Conservation (phyloP, 1,140 invertebrate species). For the Odontomachus brunneus region DNA sequence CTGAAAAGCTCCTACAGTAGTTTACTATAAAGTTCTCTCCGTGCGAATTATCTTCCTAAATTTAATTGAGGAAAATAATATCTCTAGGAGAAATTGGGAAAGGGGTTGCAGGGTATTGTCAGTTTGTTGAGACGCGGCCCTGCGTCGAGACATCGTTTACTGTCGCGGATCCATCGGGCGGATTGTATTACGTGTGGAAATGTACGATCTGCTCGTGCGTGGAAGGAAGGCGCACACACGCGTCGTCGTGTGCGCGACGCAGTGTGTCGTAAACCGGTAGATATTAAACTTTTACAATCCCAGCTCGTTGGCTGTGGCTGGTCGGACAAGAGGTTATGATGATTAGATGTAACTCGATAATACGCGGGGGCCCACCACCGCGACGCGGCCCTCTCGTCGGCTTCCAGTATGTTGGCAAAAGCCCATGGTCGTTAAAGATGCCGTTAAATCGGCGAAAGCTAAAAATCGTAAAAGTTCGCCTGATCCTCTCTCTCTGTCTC, state of each 20-base stretch:
- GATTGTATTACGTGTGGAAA: constrained; percentile 46
- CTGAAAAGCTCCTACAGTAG: too few relatives aligned
- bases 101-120: background rate
- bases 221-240: constrained; percentile 13
- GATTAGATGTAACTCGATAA: constrained; percentile 86
- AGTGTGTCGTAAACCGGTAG: constrained; percentile 83
- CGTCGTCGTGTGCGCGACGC: constrained; percentile 72
- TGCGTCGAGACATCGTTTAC: constrained; percentile 10
- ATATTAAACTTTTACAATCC: constrained; percentile 85
- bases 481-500: background rate
- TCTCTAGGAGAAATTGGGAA: background rate
- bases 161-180: constrained; percentile 13
- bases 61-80: too few relatives aligned
- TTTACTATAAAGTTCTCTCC: too few relatives aligned
- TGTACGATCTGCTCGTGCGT: constrained; percentile 38
- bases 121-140: background rate
- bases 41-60: too few relatives aligned
- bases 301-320: constrained; percentile 71
- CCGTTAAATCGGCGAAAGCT: constrained; percentile 83
- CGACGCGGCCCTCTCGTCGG: constrained; percentile 45
- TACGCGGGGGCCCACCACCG: constrained; percentile 70
- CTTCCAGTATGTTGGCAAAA: constrained; percentile 72
- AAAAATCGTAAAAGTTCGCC: constrained; percentile 80
- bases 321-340: constrained; percentile 83
- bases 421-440: constrained; percentile 81